phyloP scores from a whole-genome alignment of 2,888 invertebrate genomes.

The Leucophora obtusa region DNA sequence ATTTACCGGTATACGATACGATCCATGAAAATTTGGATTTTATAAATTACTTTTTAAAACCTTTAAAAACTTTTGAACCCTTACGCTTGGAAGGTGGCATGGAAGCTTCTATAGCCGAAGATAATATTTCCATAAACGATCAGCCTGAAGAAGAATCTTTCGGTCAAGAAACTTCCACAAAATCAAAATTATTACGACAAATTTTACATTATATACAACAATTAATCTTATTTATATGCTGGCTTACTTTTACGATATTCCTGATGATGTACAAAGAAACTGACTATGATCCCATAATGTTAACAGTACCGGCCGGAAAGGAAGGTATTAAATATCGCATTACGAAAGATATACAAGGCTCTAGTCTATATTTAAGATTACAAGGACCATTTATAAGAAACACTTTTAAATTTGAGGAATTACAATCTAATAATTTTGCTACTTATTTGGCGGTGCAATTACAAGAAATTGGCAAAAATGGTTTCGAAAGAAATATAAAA shows the following conservation, averaged over 20 bases:
- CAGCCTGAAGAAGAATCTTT: constrained; percentile 23
- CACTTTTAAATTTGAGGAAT: constrained; percentile 10
- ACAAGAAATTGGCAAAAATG: neutral
- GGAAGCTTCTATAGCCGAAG: constrained; percentile 12
- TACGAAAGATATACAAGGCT: neutral
- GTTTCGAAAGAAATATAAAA: neutral
- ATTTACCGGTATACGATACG: neutral
- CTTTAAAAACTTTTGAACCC: neutral
- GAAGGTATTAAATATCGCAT: constrained; percentile 6
- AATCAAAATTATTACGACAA: neutral
- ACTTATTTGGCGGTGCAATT: neutral
- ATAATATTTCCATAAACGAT: constrained; percentile 24
- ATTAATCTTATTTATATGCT: constrained; percentile 32
- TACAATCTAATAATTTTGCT: neutral
- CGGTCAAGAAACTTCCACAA: neutral
- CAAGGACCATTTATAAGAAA: constrained; percentile 50
- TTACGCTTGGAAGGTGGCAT: neutral
- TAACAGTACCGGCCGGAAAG: constrained; percentile 33
- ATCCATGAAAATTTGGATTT: neutral
- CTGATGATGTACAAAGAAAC: constrained; percentile 50
- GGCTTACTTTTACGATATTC: constrained; percentile 56
- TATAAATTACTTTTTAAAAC: neutral
- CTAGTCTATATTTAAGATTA: constrained; percentile 35
- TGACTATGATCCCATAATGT: constrained; percentile 3
- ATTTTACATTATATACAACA: constrained; percentile 14